These are phyloP conservation scores for Patella pellucida DNA, from an alignment of 2,888 invertebrate genomes.

Conservation along the genomic window DNA sequence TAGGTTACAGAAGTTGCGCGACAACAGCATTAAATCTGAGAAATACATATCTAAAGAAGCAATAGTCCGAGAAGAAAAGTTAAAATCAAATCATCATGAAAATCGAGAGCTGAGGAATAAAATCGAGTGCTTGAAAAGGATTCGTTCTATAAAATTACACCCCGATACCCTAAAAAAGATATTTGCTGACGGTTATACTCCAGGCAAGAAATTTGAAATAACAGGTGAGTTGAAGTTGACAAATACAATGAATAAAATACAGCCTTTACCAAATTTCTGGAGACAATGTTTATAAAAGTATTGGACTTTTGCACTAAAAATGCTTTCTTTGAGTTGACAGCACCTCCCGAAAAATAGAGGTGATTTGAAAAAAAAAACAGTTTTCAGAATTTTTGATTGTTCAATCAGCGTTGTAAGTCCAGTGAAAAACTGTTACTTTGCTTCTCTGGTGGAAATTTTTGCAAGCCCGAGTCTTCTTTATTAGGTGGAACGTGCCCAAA, in stretches of 20 bases:
- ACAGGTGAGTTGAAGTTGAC: conserved; percentile 39
- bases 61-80: conserved; percentile 18
- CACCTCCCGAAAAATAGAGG: too few relatives aligned
- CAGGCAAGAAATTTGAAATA: conserved; percentile 50
- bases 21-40: conserved; percentile 24
- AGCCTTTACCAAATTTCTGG: too few relatives aligned
- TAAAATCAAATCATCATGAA: conserved; percentile 28
- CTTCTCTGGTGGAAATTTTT: too few relatives aligned
- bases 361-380: too few relatives aligned
- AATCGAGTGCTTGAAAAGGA: conserved; percentile 48
- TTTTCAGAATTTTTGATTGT: too few relatives aligned
- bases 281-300: background rate
- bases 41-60: conserved; percentile 20
- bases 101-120: conserved; percentile 41
- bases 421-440: too few relatives aligned
- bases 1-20: conserved; percentile 32
- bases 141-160: conserved; percentile 57
- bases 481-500: too few relatives aligned
- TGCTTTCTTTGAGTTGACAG: too few relatives aligned
- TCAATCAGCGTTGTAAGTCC: too few relatives aligned
- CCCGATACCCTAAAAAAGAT: conserved; percentile 61
- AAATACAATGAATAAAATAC: too few relatives aligned
- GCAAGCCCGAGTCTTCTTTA: too few relatives aligned
- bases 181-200: conserved; percentile 51
- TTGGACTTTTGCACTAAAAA: background rate